Evolutionary conservation across 1,140 invertebrate species (phyloP), one percentile per base, ranked within the genome.

Genomic region (Drosophila oshimai): DNA sequence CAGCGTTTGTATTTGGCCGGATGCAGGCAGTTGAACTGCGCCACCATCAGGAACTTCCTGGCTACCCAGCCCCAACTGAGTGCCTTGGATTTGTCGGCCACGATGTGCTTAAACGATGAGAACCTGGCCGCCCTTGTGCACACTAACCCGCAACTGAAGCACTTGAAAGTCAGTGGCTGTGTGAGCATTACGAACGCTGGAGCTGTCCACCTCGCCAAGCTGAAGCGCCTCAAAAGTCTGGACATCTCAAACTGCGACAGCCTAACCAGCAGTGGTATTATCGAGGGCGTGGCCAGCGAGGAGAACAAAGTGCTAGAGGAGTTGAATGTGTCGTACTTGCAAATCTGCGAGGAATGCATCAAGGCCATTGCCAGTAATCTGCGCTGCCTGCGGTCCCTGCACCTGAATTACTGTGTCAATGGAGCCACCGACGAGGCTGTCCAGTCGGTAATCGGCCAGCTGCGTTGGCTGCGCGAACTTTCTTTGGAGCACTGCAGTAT

Each of bases 211-310:
- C 83, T 95, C 28, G 61, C 90, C 26, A 92, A 93, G 26, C 73
- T 95, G 4, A 91, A 90, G 39, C 91, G 92, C 18, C 79, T 96
- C 3, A 92, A 92, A 65, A 77, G 90, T 9, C 68, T 96, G 15
- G 94, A 95, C 77, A 93, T 96, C 10, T 94, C 95, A 0, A 93
- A 94, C 65, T 94, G 94, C 80, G 93, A 94, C 83, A 90, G 93
- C 46, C 91, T 95, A n/a, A 93, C 93, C 17, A 93, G 92, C 45
- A 90, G 91, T 18, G 94, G 94, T 10, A 91, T 95, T 10, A 91
- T 92, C 53, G 91, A 92, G 45, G 93, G 93, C n/a, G 88, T 94
- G 2, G 94, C 93, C 50, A 57, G 77, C 10, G 83, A 90, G 62
- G 86, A 87, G 62, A 93, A 93, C 83, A 26, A 37, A 15, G 46